Evolutionary conservation across 2,113 vertebrate species (phyloP), one percentile per base, ranked within the genome.

Genomic region (Thymallus thymallus): DNA sequence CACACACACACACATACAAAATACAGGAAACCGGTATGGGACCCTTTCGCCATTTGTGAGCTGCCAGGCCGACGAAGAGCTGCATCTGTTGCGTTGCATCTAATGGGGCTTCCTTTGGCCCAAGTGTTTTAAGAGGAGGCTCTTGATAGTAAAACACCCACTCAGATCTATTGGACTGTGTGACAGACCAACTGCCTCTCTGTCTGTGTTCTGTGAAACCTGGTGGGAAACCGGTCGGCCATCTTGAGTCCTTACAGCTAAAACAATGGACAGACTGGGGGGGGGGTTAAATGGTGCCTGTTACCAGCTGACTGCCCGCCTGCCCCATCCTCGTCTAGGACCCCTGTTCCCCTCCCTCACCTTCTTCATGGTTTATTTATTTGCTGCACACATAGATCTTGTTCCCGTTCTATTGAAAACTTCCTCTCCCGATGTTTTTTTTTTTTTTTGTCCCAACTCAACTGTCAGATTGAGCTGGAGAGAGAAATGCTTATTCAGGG

Each of bases 1-100:
- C 64, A 3, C 64, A 18, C 64, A 45, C 41, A 58, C 55, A 58
- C 78, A 3, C 64, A 18, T 30, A 45, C 41, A 58, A 3, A 58
- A 77, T 81, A 69, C 71, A 83, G 74, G 74, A 84, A 86, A 67
- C 80, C 71, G 64, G 71, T 83, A 26, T 82, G 68, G 65, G 73
- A 72, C 80, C 72, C 64, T 69, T 73, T n/a, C 64, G 48, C 76
- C 69, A 71, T 78, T n/a, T n/a, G 76, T 60, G 48, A 83, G 75
- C 75, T 61, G 2, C 71, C 48, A 18, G 48, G 16, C 48, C 48
- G 5, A 16, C 3, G 48, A 51, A 76, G 35, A 41, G 7, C 35
- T 2, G 35, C 35, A 10, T 10, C 30, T 48, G 74, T 73, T 74
- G 72, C 74, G 76, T 85, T 81, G 65, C 65, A 67, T 23, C 32